phyloP scores from a whole-genome alignment of 2,888 invertebrate species.

The Coleophora flavipennella region DNA sequence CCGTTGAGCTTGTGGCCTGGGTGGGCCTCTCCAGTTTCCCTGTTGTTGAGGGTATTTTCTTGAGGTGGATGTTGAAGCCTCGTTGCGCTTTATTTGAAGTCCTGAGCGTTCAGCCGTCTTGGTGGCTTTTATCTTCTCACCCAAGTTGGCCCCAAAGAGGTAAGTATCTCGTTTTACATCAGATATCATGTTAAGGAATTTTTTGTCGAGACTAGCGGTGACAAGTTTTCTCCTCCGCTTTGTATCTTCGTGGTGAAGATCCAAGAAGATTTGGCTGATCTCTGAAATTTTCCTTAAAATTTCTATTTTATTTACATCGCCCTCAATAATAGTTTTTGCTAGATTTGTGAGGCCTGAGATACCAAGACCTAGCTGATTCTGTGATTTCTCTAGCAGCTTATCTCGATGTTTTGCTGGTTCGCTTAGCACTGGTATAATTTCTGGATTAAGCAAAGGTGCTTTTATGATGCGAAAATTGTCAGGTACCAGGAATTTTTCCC shows the following conservation, averaged over 20 bases:
- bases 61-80: background rate
- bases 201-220: conserved; percentile 9
- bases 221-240: conserved; percentile 9
- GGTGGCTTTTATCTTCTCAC: conserved; percentile 11
- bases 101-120: conserved; percentile 11
- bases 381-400: conserved; percentile 5
- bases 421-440: conserved; percentile 4
- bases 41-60: conserved; percentile 1
- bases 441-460: conserved; percentile 8
- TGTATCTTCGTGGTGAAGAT: conserved; percentile 10
- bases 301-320: conserved; percentile 3
- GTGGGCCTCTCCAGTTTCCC: too few species aligned
- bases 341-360: conserved; percentile 2
- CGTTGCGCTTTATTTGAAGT: conserved; percentile 7
- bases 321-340: conserved; percentile 2
- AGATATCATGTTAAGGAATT: conserved; percentile 5
- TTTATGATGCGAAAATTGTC: too few species aligned
- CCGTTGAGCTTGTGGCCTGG: too few species aligned
- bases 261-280: conserved; percentile 4
- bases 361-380: conserved; percentile 5
- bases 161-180: conserved; percentile 8
- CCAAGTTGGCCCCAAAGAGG: conserved; percentile 8
- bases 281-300: conserved; percentile 6
- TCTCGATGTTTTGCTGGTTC: conserved; percentile 6
- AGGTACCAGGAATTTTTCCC: conserved; percentile 1